These are phyloP conservation scores for Colinus virginianus DNA, from an alignment of 2,113 vertebrate genomes.

Conservation along the genomic window DNA sequence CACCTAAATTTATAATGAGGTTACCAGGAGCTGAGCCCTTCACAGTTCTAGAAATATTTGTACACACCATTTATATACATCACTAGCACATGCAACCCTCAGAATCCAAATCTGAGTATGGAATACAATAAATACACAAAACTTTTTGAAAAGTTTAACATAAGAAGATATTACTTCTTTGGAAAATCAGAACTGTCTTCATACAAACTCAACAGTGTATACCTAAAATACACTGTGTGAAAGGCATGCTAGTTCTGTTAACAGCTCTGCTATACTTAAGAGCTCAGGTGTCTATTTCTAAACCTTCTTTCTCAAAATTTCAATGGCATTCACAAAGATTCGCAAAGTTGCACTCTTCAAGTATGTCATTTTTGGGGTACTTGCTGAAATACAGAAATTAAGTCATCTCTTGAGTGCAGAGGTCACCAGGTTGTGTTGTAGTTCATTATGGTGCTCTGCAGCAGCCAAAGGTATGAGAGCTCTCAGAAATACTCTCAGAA, in stretches of 20 bases:
- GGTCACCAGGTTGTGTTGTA: background rate
- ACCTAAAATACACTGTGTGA: background rate
- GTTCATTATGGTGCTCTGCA: rapidly evolving
- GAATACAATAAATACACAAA: background rate
- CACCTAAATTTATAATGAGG: background rate
- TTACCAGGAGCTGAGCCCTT: background rate
- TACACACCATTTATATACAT: background rate
- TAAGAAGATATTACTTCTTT: background rate
- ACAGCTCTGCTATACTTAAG: background rate
- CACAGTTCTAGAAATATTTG: background rate
- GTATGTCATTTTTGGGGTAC: background rate
- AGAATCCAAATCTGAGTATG: background rate
- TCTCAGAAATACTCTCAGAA: background rate
- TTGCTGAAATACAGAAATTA: background rate
- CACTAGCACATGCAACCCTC: background rate
- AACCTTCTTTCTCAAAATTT: background rate
- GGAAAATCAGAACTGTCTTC: background rate
- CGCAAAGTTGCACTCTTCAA: background rate
- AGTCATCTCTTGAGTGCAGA: background rate
- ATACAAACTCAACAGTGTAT: background rate
- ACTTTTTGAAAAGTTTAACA: background rate
- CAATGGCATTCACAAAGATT: background rate
- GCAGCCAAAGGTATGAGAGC: background rate
- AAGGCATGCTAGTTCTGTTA: background rate
- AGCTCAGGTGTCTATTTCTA: background rate